Conservation (phyloP, 2,113 vertebrate species). For the Lepidiolamprologus cunningtoni region DNA sequence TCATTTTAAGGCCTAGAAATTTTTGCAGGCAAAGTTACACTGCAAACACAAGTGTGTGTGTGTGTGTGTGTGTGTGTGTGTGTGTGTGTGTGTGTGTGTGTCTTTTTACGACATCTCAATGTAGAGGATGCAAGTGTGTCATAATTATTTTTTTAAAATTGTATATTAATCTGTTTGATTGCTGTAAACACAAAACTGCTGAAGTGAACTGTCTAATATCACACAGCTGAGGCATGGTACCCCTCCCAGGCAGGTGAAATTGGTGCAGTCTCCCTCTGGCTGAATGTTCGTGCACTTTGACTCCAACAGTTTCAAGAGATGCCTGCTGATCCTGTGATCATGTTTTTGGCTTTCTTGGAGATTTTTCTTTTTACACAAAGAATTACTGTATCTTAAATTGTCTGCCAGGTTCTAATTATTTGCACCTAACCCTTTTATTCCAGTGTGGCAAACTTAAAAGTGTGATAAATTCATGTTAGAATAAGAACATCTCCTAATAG, state of each 20-base stretch:
- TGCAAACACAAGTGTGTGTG: background rate
- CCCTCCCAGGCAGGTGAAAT: background rate
- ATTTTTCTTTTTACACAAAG: background rate
- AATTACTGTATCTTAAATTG: background rate
- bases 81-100: background rate
- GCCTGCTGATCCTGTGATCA: background rate
- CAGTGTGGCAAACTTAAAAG: background rate
- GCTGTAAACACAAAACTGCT: background rate
- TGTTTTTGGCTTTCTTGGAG: background rate
- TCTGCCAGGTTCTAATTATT: background rate
- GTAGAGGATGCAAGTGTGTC: background rate
- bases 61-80: no score
- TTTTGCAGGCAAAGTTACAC: background rate
- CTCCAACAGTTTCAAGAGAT: background rate
- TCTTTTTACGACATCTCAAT: background rate
- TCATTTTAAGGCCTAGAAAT: background rate
- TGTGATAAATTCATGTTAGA: background rate
- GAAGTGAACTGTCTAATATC: background rate
- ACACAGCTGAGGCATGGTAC: background rate
- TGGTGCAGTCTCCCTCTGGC: background rate
- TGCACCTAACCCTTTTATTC: background rate
- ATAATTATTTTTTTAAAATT: background rate
- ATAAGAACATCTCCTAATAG: background rate
- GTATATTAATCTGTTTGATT: background rate
- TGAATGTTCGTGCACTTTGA: background rate